Conservation (phyloP, 2,113 vertebrate genomes). For the Brachyhypopomus gauderio region DNA sequence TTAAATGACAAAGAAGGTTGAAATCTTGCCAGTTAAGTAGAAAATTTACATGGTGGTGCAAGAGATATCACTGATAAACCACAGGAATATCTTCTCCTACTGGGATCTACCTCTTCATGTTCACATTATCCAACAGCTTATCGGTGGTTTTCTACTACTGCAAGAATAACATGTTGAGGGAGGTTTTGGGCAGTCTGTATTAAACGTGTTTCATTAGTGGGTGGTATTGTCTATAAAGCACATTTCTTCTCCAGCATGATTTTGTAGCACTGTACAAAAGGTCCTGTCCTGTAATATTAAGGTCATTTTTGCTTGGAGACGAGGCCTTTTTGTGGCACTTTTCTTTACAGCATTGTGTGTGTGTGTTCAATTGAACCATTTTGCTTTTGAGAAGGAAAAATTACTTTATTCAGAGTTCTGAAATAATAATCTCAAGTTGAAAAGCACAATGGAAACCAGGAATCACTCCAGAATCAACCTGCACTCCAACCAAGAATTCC, state of each 20-base stretch:
- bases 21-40: not conserved
- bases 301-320: constrained; percentile 49
- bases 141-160: constrained; percentile 2
- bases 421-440: too few relatives aligned
- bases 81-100: constrained; percentile 1
- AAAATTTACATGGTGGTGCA: constrained; percentile 13
- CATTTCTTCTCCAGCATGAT: constrained; percentile 42
- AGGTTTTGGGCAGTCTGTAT: constrained; percentile 1
- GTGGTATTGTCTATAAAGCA: constrained; percentile 40
- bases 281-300: constrained; percentile 50
- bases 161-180: not conserved
- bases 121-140: constrained; percentile 26
- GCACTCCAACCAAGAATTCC: too few relatives aligned
- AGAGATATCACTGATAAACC: not conserved
- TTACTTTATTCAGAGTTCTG: constrained; percentile 27
- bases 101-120: not conserved
- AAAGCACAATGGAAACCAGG: too few relatives aligned
- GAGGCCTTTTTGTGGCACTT: constrained; percentile 47
- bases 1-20: not conserved
- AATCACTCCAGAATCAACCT: too few relatives aligned
- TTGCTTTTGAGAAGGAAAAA: constrained; percentile 28
- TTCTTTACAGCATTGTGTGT: constrained; percentile 46
- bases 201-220: constrained; percentile 56
- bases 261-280: constrained; percentile 50
- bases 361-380: constrained; percentile 40